Base-by-base conservation (phyloP, 1,140 invertebrate species). In the Radopholus similis region DNA sequence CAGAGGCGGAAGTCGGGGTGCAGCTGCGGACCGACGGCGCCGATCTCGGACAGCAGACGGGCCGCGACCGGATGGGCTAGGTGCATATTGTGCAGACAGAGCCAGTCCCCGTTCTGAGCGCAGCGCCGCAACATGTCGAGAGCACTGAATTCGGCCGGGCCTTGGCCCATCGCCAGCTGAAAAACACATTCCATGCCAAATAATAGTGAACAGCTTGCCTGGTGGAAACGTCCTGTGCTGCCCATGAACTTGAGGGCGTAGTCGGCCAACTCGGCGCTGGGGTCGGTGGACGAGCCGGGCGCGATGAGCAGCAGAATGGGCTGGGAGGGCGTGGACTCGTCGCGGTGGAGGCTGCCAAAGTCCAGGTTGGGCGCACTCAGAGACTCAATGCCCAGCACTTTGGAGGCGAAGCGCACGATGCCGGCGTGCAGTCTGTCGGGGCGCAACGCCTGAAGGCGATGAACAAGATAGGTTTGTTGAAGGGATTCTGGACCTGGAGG, bases 391-490 rank as follows among this genome's bases (percentile, higher is more conserved):
- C 64, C 70, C 32, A 92, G 83, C 59, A 88, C 83, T 69, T 88
- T 86, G 1, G 87, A 85, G n/a, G 88, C 87, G 83, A 91, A 91
- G 56, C 87, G 84, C 0, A 85, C 85, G 77, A 94, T 87, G 18
- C 88, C 87, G 6, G 87, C 87, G 49, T 90, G 86, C 9, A 94
- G 83, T 49, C 90, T 83, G 83, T 95, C 92, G 1, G 92, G 91
- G 64, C 90, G 86, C 5, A 92, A 37, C 23, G 74, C 74, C 67
- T 70, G 4, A 58, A 2, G 26, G 26, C 8, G 13, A 37, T 26
- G 26, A 18, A 37, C n/a, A 34, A 38, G 34, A 13, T 58, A 59
- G 8, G n/a, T n/a, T 2, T 21, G 26, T 13, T n/a, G 44, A 15
- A 47, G 6, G 44, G 44, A 84, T n/a, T n/a, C n/a, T n/a, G n/a